phyloP scores from a whole-genome alignment of 2,113 vertebrate genomes.

The Catharus minimus region DNA sequence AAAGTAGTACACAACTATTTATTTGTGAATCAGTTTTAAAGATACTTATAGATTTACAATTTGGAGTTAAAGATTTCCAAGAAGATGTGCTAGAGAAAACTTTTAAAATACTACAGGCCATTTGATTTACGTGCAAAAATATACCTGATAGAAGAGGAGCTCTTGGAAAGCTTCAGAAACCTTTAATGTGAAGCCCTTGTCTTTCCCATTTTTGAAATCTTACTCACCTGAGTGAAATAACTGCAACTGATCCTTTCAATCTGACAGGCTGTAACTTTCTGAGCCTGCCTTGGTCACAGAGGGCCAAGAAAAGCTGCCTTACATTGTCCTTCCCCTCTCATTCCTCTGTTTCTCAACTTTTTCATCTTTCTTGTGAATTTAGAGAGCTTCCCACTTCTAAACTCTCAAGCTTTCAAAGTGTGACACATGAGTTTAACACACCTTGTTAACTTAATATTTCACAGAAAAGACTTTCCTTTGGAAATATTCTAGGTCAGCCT shows the following conservation, averaged over 20 bases:
- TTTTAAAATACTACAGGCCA: not conserved
- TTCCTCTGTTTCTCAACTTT: constrained; percentile 13
- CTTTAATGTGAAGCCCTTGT: not conserved
- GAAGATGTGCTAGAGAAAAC: not conserved
- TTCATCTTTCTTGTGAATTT: constrained; percentile 42
- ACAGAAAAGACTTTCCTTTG: not conserved
- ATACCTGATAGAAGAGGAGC: not conserved
- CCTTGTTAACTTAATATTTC: constrained; percentile 38
- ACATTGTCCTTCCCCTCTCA: not conserved
- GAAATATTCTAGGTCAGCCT: constrained; percentile 35
- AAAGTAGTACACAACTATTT: not conserved
- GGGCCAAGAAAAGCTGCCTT: not conserved
- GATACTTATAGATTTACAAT: not conserved
- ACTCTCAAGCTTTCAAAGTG: constrained; percentile 14
- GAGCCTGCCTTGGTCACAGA: constrained; percentile 17
- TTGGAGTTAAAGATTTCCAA: not conserved
- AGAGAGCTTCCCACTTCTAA: constrained; percentile 34
- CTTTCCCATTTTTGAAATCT: not conserved
- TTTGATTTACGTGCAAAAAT: not conserved
- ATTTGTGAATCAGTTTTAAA: not conserved
- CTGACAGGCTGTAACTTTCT: not conserved
- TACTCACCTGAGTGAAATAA: not conserved
- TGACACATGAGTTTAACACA: constrained; percentile 44
- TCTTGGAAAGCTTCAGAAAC: not conserved
- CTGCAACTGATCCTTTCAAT: not conserved